Conservation (phyloP, 2,113 vertebrate species). For the Irena cyanogastra region DNA sequence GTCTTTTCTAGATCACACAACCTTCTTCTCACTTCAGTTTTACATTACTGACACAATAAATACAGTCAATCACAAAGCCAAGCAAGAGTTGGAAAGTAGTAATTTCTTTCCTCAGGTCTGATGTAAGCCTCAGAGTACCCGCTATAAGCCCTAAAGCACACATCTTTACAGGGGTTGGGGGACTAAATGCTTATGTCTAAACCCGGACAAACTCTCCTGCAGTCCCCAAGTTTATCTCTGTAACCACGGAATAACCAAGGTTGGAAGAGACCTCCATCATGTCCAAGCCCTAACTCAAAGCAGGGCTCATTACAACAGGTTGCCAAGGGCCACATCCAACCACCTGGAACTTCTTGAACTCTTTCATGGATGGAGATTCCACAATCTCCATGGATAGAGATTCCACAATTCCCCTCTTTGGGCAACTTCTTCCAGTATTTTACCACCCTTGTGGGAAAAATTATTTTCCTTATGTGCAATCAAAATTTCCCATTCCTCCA, state of each 20-base stretch:
- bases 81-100: not conserved
- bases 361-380: not conserved
- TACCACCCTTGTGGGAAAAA: not conserved
- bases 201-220: not conserved
- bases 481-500: not conserved
- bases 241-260: not conserved
- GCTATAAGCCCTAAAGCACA: not conserved
- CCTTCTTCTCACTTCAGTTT: not conserved
- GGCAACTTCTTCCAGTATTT: not conserved
- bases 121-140: not conserved
- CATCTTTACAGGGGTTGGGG: not conserved
- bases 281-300: not conserved
- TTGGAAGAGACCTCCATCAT: accelerated
- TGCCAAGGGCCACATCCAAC: accelerated
- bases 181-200: not conserved
- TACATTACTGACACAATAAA: not conserved
- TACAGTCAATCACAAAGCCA: not conserved
- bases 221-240: not conserved
- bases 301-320: not conserved
- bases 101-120: not conserved
- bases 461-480: not conserved
- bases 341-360: not conserved
- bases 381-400: not conserved
- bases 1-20: not conserved
- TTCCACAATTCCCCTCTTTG: not conserved